These are phyloP conservation scores for Grammomys dolichurus DNA, from an alignment of 2,113 vertebrate species.

Conservation along the genomic window DNA sequence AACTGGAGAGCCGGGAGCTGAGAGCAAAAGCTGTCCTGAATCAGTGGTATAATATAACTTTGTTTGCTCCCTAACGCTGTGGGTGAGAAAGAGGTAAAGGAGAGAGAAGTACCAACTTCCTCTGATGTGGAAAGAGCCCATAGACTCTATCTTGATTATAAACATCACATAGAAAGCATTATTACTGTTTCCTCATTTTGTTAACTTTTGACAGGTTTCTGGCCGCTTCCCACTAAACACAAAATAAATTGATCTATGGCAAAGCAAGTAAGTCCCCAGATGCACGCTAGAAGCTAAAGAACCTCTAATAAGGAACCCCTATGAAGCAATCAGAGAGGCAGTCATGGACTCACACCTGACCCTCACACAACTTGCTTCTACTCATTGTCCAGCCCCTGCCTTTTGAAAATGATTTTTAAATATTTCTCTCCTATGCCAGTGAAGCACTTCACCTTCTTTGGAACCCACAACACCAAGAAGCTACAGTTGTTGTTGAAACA, in stretches of 20 bases:
- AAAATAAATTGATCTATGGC: conserved; percentile 55
- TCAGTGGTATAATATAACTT: not conserved
- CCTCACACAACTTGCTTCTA: not conserved
- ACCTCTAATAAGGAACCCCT: not conserved
- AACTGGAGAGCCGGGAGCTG: fast-evolving
- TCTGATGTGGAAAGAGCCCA: not conserved
- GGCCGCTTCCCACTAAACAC: conserved; percentile 55
- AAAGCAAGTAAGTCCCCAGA: conserved; percentile 10
- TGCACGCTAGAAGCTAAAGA: conserved; percentile 15
- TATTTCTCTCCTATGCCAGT: not conserved
- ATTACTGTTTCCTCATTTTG: conserved; percentile 23
- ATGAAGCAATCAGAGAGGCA: not conserved
- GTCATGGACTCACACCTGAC: not conserved
- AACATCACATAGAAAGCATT: conserved; percentile 34
- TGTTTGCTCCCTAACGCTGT: not conserved
- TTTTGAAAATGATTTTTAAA: too few species aligned
- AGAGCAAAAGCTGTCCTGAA: not conserved
- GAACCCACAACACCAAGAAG: not conserved
- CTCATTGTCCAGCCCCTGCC: not conserved
- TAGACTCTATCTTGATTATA: not conserved
- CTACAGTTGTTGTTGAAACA: not conserved
- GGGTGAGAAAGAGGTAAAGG: not conserved
- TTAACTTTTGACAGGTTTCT: conserved; percentile 54
- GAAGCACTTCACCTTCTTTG: too few species aligned
- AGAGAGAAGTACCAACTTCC: not conserved